Conservation (phyloP, 2,888 invertebrate species). For the Drosophila nr. fundita region DNA sequence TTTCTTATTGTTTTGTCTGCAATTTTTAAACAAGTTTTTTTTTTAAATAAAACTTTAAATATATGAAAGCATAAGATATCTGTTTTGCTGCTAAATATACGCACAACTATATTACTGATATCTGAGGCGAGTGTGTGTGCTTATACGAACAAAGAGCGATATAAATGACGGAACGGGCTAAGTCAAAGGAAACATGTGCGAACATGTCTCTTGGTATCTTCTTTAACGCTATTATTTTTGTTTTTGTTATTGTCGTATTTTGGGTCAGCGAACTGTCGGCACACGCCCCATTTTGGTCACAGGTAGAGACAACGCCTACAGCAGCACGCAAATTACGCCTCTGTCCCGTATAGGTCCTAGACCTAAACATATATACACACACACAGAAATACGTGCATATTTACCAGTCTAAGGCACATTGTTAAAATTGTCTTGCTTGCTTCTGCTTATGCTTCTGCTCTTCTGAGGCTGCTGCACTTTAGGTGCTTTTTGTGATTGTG, state of each 20-base stretch:
- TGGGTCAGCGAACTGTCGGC: slow-evolving; percentile 49
- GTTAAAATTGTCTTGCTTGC: slow-evolving; percentile 24
- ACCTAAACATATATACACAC: background rate
- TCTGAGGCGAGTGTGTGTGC: background rate
- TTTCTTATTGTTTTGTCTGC: background rate
- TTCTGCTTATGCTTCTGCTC: background rate
- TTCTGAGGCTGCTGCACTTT: slow-evolving; percentile 1
- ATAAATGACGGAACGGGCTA: background rate
- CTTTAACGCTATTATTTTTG: slow-evolving; percentile 6
- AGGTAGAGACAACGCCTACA: slow-evolving; percentile 29
- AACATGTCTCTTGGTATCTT: slow-evolving; percentile 28
- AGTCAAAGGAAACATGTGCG: slow-evolving; percentile 25
- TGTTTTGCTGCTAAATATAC: background rate
- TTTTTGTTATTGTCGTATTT: slow-evolving; percentile 14
- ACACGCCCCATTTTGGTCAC: slow-evolving; percentile 27
- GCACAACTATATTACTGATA: background rate
- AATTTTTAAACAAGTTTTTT: no score
- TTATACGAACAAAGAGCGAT: background rate
- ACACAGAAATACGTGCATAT: background rate
- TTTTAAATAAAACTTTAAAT: background rate
- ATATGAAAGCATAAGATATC: background rate
- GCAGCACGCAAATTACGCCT: background rate
- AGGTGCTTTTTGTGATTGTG: background rate
- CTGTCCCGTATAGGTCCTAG: background rate
- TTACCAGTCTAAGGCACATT: slow-evolving; percentile 5